Conservation (phyloP, 2,888 invertebrate species). For the Trissolcus japonicus region DNA sequence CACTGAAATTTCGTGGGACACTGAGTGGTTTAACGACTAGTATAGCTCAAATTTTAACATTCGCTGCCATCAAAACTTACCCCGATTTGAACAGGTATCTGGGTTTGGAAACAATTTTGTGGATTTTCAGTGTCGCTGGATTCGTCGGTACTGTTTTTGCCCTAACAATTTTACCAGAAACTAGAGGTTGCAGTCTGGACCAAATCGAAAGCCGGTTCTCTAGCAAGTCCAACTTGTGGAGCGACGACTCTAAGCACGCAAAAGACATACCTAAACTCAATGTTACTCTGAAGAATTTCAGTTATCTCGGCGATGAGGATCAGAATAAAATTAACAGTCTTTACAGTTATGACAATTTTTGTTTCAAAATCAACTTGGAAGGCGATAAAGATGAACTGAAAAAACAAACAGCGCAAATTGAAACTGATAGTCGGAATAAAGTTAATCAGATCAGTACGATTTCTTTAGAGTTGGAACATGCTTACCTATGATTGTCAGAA, state of each 20-base stretch:
- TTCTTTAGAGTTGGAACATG: slow-evolving; percentile 47
- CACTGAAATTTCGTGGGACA: slow-evolving; percentile 82
- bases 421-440: slow-evolving; percentile 11
- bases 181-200: slow-evolving; percentile 82
- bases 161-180: slow-evolving; percentile 82
- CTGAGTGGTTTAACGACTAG: slow-evolving; percentile 84
- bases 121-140: slow-evolving; percentile 81
- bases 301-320: slow-evolving; percentile 64
- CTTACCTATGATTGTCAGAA: slow-evolving; percentile 34
- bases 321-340: slow-evolving; percentile 59
- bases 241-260: slow-evolving; percentile 22
- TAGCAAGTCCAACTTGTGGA: slow-evolving; percentile 66
- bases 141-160: slow-evolving; percentile 80
- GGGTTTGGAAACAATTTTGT: slow-evolving; percentile 81
- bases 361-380: slow-evolving; percentile 63
- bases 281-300: slow-evolving; percentile 64
- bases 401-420: background rate
- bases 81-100: slow-evolving; percentile 80
- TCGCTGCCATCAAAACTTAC: slow-evolving; percentile 84
- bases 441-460: slow-evolving; percentile 42
- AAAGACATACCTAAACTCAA: slow-evolving; percentile 47
- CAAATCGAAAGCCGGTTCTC: slow-evolving; percentile 83
- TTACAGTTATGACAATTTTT: slow-evolving; percentile 67
- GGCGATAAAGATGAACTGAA: slow-evolving; percentile 43
- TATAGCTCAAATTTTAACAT: slow-evolving; percentile 83